Evolutionary conservation across 2,113 vertebrate genomes (phyloP), one percentile per base, ranked within the genome.

Genomic region (Opisthocomus hoazin): DNA sequence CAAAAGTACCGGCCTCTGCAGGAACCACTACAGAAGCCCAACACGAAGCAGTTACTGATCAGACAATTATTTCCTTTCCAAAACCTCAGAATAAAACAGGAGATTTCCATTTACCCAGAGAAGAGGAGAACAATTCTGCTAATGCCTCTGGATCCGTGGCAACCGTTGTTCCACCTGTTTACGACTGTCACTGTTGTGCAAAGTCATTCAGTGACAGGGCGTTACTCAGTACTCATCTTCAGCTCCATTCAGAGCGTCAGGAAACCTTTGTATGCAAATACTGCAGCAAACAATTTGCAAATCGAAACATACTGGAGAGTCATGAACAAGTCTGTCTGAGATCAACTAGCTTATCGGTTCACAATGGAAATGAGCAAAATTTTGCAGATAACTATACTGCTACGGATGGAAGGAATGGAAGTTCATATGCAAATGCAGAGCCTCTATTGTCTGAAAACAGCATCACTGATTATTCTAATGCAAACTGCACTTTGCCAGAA

Each of bases 241-340:
- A 99, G 82, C 97, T 98, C 50, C 99, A 99, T 95, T 98, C 98
- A 95, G 98, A 98, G 18, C 97, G 97, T 71, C 99, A 98, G 93
- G 97, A 99, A 98, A 96, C 98, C 58, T 97, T 99, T 45, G 97
- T 98, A 88, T 99, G 99, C 97, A 99, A 99, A 94, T 98, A 99
- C 87, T 99, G 99, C 96, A 98, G 97, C 96, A 99, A 98, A 86
- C 98, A 99, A 56, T 99, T 99, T 95, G 99, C 99, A 96, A 99
- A 98, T 90, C 94, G 97, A 29, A 99, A 98, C 96, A 97, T 99
- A 15, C 90, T 99, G 85, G 99, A 98, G 70, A 98, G 99, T 92
- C 99, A 99, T 0, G 99, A 99, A 69, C 98, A 99, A 86, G 96
- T 98, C 80, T 99, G 99, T 64, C n/a, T 95, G 94, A 94, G 97